phyloP scores from a whole-genome alignment of 1,140 invertebrate species.

The Philopotamus ludificatus region DNA sequence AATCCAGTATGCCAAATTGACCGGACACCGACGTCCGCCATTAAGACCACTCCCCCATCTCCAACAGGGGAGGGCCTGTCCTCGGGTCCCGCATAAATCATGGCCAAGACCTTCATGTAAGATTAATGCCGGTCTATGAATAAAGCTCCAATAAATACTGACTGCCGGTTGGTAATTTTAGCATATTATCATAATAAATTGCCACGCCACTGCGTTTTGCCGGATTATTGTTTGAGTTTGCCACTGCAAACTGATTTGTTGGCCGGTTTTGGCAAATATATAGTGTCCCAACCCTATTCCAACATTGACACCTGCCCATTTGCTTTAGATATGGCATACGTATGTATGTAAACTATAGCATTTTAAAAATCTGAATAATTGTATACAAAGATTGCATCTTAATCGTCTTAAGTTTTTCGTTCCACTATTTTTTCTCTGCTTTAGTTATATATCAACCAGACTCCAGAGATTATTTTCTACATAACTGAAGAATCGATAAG shows the following conservation, averaged over 20 bases:
- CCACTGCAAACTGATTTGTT: constrained; percentile 3
- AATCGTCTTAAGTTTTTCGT: no score
- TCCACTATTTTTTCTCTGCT: no score
- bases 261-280: background rate
- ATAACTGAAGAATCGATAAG: no score
- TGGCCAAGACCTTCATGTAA: constrained; percentile 33
- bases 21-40: constrained; percentile 3
- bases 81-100: constrained; percentile 35
- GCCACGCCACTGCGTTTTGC: constrained; percentile 18
- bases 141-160: constrained; percentile 41
- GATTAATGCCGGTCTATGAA: constrained; percentile 41
- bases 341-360: no score
- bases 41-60: background rate
- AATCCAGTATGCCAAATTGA: constrained; percentile 23
- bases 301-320: background rate
- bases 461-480: no score
- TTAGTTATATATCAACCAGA: no score
- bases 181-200: constrained; percentile 42
- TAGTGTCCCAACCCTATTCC: no score
- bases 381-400: no score
- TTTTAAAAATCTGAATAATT: no score
- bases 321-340: no score
- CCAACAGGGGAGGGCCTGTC: background rate
- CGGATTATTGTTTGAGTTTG: constrained; percentile 18
- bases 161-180: constrained; percentile 37